Evolutionary conservation across 2,888 invertebrate species (phyloP).

Genomic region (Troides aeacus): DNA sequence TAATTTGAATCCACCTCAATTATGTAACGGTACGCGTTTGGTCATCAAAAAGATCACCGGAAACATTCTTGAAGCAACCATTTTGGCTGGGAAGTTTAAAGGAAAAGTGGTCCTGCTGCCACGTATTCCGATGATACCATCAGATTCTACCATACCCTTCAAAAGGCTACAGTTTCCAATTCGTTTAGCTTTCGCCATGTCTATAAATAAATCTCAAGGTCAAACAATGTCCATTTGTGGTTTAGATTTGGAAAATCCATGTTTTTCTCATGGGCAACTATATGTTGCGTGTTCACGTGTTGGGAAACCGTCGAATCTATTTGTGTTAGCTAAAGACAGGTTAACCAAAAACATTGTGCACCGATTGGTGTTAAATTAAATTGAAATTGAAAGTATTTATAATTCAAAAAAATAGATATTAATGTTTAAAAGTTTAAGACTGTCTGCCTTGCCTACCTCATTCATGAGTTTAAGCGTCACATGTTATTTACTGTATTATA

Average conservation of each 20-base stretch:
- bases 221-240: slow-evolving; percentile 23
- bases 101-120: too few species aligned
- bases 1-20: too few species aligned
- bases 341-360: too few species aligned
- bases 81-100: too few species aligned
- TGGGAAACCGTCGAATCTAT: slow-evolving; percentile 4
- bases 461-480: slow-evolving; percentile 36
- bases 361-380: too few species aligned
- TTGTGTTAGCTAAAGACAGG: too few species aligned
- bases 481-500: slow-evolving; percentile 34
- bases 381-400: too few species aligned
- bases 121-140: too few species aligned
- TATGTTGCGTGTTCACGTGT: slow-evolving; percentile 28
- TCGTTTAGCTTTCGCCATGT: slow-evolving; percentile 8
- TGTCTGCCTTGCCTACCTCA: slow-evolving; percentile 29
- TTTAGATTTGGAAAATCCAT: slow-evolving; percentile 32
- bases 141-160: too few species aligned
- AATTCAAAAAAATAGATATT: slow-evolving; percentile 30
- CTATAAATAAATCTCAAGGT: slow-evolving; percentile 8
- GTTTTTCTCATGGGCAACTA: slow-evolving; percentile 33
- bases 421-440: slow-evolving; percentile 33
- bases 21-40: too few species aligned
- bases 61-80: too few species aligned
- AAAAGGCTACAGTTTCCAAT: slow-evolving; percentile 3
- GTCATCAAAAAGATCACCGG: too few species aligned